phyloP scores from a whole-genome alignment of 2,888 invertebrate species.

The Lagria hirta region DNA sequence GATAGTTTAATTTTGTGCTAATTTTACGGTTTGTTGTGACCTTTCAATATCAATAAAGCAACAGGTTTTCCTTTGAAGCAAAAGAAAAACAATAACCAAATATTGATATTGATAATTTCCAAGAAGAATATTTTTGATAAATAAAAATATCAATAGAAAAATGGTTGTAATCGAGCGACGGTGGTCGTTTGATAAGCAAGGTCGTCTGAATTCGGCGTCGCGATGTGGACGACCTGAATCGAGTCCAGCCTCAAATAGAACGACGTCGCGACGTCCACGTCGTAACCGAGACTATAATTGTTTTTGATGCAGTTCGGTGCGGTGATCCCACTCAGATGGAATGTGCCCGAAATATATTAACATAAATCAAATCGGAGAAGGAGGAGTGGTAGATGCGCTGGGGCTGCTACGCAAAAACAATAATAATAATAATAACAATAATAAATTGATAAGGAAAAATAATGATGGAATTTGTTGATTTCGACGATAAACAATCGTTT shows the following conservation, averaged over 20 bases:
- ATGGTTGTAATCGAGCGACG: constrained; percentile 9
- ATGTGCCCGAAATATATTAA: constrained; percentile 16
- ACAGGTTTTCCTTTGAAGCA: no score
- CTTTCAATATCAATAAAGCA: no score
- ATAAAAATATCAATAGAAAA: no score
- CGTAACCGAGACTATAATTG: constrained; percentile 26
- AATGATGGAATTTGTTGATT: no score
- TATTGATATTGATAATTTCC: no score
- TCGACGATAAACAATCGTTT: no score
- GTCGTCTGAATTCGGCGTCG: constrained; percentile 12
- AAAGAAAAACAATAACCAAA: no score
- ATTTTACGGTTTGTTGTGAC: no score
- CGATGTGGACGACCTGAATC: constrained; percentile 31
- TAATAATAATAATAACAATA: constrained; percentile 10
- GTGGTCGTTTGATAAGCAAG: constrained; percentile 13
- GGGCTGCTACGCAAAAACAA: constrained; percentile 10
- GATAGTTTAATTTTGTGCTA: no score
- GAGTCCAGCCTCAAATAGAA: constrained; percentile 33
- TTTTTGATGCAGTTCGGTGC: constrained; percentile 17
- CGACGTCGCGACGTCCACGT: constrained; percentile 29
- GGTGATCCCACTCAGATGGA: constrained; percentile 12
- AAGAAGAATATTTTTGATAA: no score
- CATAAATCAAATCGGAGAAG: constrained; percentile 16
- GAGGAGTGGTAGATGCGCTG: no score
- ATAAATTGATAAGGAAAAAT: constrained; percentile 12